A percentile compares a stretch with the other conserved stretches of the same genome.
Conservation (phyloP, 2,888 invertebrate genomes). For the Antitype chi region DNA sequence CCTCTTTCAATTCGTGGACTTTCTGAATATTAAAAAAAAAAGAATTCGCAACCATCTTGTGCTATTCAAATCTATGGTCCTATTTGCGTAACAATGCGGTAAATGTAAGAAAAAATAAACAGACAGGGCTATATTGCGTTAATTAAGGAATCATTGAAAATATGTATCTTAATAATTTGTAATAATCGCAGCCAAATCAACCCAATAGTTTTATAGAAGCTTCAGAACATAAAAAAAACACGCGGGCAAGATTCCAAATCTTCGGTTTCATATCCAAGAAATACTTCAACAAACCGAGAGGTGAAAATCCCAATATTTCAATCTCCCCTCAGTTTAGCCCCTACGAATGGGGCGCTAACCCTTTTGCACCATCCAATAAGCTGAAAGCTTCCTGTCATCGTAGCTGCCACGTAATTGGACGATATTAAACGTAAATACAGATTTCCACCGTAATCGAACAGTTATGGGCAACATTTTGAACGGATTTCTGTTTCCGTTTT, state of each 20-base stretch:
- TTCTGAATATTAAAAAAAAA: neutral
- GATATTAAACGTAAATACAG: slow-evolving; percentile 61
- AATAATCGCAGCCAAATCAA: neutral
- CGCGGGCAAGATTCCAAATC: neutral
- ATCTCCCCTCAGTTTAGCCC: slow-evolving; percentile 53
- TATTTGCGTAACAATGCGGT: neutral
- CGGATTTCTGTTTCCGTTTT: slow-evolving; percentile 47
- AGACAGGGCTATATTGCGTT: neutral
- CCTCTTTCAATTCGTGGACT: neutral
- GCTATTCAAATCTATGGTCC: neutral
- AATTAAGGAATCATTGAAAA: neutral
- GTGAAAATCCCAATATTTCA: slow-evolving; percentile 63
- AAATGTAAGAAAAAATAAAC: neutral
- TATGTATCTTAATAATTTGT: neutral
- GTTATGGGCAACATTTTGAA: slow-evolving; percentile 43
- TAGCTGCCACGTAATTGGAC: slow-evolving; percentile 68
- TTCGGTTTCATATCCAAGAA: slow-evolving; percentile 29
- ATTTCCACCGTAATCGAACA: slow-evolving; percentile 49
- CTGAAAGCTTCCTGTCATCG: slow-evolving; percentile 79
- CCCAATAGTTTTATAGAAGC: neutral
- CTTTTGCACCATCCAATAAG: slow-evolving; percentile 79
- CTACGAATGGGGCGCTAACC: slow-evolving; percentile 70
- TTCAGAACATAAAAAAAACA: slow-evolving; percentile 14
- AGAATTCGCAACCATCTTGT: neutral
- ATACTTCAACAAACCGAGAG: slow-evolving; percentile 23